Base-by-base conservation (phyloP, 2,113 vertebrate species). In the Thinocorus orbignyianus region DNA sequence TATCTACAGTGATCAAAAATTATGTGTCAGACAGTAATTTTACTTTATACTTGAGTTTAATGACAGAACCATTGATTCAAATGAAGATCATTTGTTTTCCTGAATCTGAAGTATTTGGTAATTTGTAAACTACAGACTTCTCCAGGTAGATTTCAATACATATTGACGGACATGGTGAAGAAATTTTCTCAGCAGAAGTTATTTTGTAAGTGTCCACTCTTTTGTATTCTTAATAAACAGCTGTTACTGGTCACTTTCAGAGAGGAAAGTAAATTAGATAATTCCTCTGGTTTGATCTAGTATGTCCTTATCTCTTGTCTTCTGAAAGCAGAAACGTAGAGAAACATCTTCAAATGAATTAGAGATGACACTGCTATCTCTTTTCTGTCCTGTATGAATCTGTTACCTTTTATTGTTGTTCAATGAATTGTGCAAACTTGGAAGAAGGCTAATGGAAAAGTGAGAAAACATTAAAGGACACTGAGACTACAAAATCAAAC, bases 91-190 rank as follows among this genome's bases (percentile, higher is more conserved):
- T 28, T 18, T 86, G 10, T 51, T 52, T 55, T 44, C 61, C 49
- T 69, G 60, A 84, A 57, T 51, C 17, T 60, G 20, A 86, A 44
- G 12, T 48, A 41, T 87, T 61, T 2, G 9, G 3, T 44, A 55
- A 69, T 57, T 80, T 87, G 51, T 78, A 77, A 81, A 35, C 8
- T 11, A 44, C 60, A 91, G 18, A 33, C 11, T 61, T 49, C 41
- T 46, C 39, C 26, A 42, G 19, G 8, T 72, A 60, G 28, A 60
- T 77, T 86, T 72, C 69, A 55, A 41, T 24, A 30, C 17, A 25
- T 73, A 51, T 72, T 54, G 18, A 24, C n/a, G 30, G 35, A 6
- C 10, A 17, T 0, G 0, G 4, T 31, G 15, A 72, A 18, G 41
- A 81, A 35, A 26, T 86, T 58, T 92, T 77, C 25, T 57, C 54